These are phyloP conservation scores for Gambelia wislizenii DNA, from an alignment of 2,797 vertebrate species.

Conservation along the genomic window DNA sequence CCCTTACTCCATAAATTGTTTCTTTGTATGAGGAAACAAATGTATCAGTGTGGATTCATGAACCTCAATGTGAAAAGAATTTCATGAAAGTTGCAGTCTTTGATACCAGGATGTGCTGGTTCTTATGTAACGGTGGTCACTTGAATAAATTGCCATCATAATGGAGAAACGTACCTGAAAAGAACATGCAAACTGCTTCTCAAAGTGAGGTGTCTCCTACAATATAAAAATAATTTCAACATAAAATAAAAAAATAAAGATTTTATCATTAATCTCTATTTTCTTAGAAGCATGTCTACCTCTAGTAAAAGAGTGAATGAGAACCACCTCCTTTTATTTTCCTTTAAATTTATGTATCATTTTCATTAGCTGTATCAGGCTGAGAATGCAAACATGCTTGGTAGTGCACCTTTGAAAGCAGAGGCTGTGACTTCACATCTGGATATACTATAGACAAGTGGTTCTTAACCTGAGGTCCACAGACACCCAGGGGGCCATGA, in stretches of 20 bases:
- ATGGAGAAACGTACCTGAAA: not conserved
- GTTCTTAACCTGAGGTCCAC: too few species aligned
- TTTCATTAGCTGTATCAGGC: not conserved
- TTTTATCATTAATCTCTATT: not conserved
- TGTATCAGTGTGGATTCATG: not conserved
- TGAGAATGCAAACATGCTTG: not conserved
- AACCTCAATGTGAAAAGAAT: not conserved
- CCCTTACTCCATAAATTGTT: not conserved
- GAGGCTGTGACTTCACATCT: too few species aligned
- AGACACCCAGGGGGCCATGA: too few species aligned
- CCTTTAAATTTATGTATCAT: not conserved
- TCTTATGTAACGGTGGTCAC: not conserved
- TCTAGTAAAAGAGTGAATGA: not conserved
- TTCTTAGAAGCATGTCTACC: not conserved
- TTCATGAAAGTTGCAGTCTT: not conserved
- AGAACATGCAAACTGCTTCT: not conserved
- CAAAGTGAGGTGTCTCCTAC: not conserved
- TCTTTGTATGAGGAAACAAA: not conserved
- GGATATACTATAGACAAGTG: not conserved
- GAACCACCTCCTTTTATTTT: not conserved
- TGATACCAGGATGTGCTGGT: not conserved
- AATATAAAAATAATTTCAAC: not conserved
- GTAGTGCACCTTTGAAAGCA: not conserved
- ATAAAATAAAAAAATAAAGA: not conserved
- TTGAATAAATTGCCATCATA: not conserved